Percentiles rank a stretch among this genome's conserved stretches.
Evolutionary conservation across 1,140 invertebrate species (phyloP).

Genomic region (Psilanteris sp.): DNA sequence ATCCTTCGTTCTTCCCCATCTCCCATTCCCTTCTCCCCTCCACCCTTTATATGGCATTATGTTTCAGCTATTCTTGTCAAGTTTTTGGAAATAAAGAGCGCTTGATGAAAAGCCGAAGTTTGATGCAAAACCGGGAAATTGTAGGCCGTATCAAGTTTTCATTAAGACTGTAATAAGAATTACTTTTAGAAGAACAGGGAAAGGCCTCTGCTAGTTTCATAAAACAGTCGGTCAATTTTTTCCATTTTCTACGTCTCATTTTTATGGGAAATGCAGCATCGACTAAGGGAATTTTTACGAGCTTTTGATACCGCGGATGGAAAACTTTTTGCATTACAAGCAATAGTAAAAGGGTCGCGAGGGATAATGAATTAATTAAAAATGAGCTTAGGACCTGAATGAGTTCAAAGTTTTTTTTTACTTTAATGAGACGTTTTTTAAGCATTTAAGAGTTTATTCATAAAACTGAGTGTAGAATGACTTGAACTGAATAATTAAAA

Average conservation of each 20-base stretch:
- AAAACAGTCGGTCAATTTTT: constrained; percentile 7
- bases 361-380: constrained; percentile 4
- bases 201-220: constrained; percentile 11
- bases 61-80: constrained; percentile 45
- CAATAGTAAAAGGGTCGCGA: not conserved
- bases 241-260: no score
- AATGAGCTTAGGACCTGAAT: not conserved
- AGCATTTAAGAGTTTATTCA: no score
- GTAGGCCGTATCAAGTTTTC: constrained; percentile 59
- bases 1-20: no score
- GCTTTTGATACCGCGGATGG: not conserved
- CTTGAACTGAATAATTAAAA: no score
- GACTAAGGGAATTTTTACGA: constrained; percentile 7
- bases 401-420: no score
- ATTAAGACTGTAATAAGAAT: constrained; percentile 53
- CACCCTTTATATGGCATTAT: no score
- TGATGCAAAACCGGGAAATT: constrained; percentile 14
- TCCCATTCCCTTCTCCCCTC: no score
- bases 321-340: not conserved
- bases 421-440: no score
- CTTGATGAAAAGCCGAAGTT: constrained; percentile 18
- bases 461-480: no score
- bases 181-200: constrained; percentile 35
- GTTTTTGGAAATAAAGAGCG: constrained; percentile 36
- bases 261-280: no score